phyloP scores from a whole-genome alignment of 2,797 vertebrate species.

The Sparidentex hasta region DNA sequence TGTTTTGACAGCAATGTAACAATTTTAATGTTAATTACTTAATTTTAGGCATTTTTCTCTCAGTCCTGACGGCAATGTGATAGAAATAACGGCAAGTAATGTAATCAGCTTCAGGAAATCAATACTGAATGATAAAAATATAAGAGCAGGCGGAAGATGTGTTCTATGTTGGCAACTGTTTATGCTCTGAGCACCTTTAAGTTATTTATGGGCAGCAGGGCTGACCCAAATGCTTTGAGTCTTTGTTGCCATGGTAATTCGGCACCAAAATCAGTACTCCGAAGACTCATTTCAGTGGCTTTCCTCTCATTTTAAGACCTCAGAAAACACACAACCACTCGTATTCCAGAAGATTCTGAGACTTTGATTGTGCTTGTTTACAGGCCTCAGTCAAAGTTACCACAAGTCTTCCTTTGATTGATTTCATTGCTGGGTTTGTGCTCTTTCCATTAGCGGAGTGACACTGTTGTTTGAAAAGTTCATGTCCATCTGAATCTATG shows the following conservation, averaged over 20 bases:
- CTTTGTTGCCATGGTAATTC: slow-evolving; percentile 46
- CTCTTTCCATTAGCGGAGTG: neutral
- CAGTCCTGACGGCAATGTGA: neutral
- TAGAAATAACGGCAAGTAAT: neutral
- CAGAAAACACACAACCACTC: neutral
- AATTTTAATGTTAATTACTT: neutral
- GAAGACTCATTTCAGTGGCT: neutral
- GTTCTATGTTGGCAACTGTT: slow-evolving; percentile 22
- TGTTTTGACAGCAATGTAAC: neutral
- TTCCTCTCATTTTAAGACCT: neutral
- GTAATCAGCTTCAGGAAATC: slow-evolving; percentile 13
- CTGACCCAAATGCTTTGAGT: slow-evolving; percentile 27
- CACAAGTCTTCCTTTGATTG: neutral
- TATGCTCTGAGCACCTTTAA: slow-evolving; percentile 32
- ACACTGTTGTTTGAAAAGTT: neutral
- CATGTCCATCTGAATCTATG: neutral
- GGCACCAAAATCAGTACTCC: slow-evolving; percentile 13
- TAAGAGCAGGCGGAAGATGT: slow-evolving; percentile 12
- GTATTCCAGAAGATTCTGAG: neutral
- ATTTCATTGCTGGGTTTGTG: neutral
- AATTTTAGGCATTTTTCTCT: neutral
- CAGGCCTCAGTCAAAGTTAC: neutral
- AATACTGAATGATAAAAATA: slow-evolving; percentile 12
- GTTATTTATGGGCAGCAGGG: slow-evolving; percentile 44
- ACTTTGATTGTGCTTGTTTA: neutral